Evolutionary conservation across 2,888 invertebrate genomes (phyloP).

Genomic region (Mesorhabditis sp.): DNA sequence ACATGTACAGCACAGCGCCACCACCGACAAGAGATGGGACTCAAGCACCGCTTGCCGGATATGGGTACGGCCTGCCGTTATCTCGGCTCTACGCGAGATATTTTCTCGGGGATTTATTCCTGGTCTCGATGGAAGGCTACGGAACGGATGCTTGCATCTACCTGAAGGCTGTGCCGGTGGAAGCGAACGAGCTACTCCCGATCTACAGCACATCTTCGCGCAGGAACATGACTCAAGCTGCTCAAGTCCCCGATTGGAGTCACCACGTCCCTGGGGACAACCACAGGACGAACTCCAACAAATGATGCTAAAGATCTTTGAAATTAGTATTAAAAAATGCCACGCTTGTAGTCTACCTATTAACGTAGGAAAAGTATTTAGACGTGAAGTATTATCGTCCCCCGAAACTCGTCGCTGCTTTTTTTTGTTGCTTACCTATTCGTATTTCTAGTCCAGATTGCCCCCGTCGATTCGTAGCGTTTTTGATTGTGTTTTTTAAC

Average conservation of each 20-base stretch:
- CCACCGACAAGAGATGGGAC: constrained; percentile 85
- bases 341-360: no score
- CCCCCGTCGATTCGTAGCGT: no score
- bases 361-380: no score
- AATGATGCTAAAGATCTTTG: no score
- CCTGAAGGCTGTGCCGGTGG: constrained; percentile 89
- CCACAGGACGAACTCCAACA: no score
- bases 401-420: no score
- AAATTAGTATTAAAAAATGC: no score
- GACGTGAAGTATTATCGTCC: no score
- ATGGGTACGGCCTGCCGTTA: constrained; percentile 94
- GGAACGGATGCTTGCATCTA: constrained; percentile 95
- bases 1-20: constrained; percentile 99
- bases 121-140: constrained; percentile 89
- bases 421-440: no score
- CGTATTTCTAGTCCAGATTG: no score
- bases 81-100: constrained; percentile 93
- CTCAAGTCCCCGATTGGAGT: constrained; percentile 51
- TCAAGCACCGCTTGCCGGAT: constrained; percentile 79
- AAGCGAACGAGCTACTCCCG: constrained; percentile 92
- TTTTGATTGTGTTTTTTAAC: no score
- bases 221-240: constrained; percentile 47
- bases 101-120: constrained; percentile 90
- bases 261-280: constrained; percentile 41
- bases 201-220: constrained; percentile 84